Conservation (phyloP, 2,797 vertebrate genomes). For the Phoxinus dragarum region DNA sequence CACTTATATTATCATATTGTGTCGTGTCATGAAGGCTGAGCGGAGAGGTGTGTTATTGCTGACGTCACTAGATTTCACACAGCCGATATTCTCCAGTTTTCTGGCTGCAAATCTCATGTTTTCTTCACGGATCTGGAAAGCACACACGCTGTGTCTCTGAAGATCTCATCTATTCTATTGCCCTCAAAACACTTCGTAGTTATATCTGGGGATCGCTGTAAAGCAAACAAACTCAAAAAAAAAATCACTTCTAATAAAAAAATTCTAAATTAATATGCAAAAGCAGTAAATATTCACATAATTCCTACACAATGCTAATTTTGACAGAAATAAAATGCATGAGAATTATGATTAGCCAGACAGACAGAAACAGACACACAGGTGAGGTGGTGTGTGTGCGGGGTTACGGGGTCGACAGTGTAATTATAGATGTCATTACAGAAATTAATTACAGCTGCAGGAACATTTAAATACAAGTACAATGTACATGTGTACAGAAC, state of each 20-base stretch:
- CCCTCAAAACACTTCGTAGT: not conserved
- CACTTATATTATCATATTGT: no score
- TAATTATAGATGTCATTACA: no score
- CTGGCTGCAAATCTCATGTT: no score
- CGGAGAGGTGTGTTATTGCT: not conserved
- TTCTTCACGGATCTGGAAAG: constrained; percentile 37
- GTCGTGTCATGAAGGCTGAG: not conserved
- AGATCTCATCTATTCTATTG: not conserved
- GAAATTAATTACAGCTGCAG: no score
- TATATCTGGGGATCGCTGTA: accelerated
- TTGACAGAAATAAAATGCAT: no score
- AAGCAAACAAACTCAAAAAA: not conserved
- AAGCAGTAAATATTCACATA: not conserved
- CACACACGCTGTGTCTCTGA: constrained; percentile 68
- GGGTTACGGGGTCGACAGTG: no score
- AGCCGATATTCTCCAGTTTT: not conserved
- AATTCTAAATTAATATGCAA: not conserved
- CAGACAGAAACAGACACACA: no score
- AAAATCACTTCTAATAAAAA: not conserved
- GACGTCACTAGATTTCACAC: not conserved
- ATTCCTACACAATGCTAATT: not conserved
- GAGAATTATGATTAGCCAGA: not conserved
- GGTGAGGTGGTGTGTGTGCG: no score
- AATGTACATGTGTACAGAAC: no score
- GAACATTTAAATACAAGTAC: no score